Evolutionary conservation across 1,140 invertebrate genomes (phyloP).

Genomic region (Cephus cinctus): DNA sequence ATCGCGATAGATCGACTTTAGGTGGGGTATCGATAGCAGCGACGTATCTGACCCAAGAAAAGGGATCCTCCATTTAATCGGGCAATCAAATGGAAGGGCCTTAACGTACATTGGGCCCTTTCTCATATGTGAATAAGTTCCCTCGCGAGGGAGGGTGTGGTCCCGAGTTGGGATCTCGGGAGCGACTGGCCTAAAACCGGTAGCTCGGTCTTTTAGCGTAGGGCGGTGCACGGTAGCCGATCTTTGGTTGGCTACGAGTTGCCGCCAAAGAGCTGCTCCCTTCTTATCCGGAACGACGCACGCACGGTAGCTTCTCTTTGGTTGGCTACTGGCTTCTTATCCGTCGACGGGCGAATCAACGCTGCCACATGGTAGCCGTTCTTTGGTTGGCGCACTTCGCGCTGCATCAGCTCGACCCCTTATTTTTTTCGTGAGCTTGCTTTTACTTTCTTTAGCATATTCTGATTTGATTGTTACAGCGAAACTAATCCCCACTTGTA

Average conservation of each 20-base stretch:
- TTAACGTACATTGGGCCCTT: conserved; percentile 32
- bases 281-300: conserved; percentile 47
- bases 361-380: too few species aligned
- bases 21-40: too few species aligned
- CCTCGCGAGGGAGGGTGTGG: conserved; percentile 42
- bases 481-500: too few species aligned
- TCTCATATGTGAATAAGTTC: too few species aligned
- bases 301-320: conserved; percentile 42
- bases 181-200: conserved; percentile 49
- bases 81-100: conserved; percentile 31
- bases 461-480: too few species aligned
- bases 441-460: too few species aligned
- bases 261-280: conserved; percentile 41
- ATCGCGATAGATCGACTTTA: too few species aligned
- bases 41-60: too few species aligned
- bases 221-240: conserved; percentile 53
- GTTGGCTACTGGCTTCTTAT: conserved; percentile 37
- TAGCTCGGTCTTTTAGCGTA: conserved; percentile 47
- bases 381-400: too few species aligned
- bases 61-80: conserved; percentile 30
- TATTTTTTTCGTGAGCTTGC: too few species aligned
- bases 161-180: conserved; percentile 29
- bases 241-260: conserved; percentile 45
- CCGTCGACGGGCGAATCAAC: conserved; percentile 11
- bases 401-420: too few species aligned